Conservation (phyloP, 2,888 invertebrate genomes). For the Pristionchus maxplancki region DNA sequence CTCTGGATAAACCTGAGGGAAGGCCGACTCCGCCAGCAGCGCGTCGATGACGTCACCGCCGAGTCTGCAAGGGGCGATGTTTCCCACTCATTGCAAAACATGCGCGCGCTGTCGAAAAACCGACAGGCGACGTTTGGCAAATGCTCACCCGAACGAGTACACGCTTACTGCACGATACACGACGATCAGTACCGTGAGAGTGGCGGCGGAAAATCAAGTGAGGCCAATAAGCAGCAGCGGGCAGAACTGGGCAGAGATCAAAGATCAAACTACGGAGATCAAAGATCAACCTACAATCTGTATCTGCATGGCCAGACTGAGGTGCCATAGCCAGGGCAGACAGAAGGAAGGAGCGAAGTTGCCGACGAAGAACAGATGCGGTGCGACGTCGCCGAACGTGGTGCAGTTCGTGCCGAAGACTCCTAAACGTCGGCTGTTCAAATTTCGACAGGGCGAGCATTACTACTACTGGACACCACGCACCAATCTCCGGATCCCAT, state of each 20-base stretch:
- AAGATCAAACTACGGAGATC: not conserved
- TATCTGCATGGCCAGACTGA: conserved; percentile 68
- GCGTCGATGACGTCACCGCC: conserved; percentile 30
- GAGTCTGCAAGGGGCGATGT: conserved; percentile 19
- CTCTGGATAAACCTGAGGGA: not conserved
- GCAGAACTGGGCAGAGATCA: conserved; percentile 53
- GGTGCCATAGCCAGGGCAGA: conserved; percentile 72
- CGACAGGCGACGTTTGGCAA: not conserved
- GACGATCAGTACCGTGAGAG: conserved; percentile 1
- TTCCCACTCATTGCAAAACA: not conserved
- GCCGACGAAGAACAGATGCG: conserved; percentile 62
- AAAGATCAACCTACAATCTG: conserved; percentile 58
- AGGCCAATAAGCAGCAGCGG: conserved; percentile 58
- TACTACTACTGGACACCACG: not conserved
- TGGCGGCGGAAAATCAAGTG: conserved; percentile 32
- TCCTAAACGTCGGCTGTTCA: conserved; percentile 52
- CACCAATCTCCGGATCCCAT: conserved; percentile 56
- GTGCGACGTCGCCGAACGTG: conserved; percentile 56
- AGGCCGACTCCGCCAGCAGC: conserved; percentile 32
- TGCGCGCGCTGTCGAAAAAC: not conserved
- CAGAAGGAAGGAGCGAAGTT: conserved; percentile 64
- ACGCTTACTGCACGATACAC: conserved; percentile 41
- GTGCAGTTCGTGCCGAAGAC: conserved; percentile 66
- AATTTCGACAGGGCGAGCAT: not conserved
- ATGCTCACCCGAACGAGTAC: not conserved